Conservation (phyloP, 2,888 invertebrate species). For the Balanococcus diminutus region DNA sequence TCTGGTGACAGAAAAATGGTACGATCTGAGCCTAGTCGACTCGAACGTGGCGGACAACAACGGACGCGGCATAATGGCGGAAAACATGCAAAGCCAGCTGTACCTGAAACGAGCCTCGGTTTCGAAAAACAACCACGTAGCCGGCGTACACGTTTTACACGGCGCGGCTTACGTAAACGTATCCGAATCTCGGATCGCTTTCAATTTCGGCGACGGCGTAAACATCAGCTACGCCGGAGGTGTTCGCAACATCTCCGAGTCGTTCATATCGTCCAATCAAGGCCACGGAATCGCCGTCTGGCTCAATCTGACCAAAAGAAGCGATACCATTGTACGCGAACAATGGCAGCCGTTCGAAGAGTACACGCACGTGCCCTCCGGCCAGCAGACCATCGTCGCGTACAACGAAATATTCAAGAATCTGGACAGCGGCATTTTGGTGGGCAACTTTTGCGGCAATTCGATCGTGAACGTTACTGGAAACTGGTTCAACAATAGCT, state of each 20-base stretch:
- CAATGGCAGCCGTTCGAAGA: conserved; percentile 37
- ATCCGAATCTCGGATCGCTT: conserved; percentile 85
- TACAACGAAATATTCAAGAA: conserved; percentile 88
- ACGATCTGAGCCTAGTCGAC: conserved; percentile 85
- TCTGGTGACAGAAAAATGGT: conserved; percentile 63
- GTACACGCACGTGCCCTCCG: background rate
- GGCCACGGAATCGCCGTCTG: conserved; percentile 89
- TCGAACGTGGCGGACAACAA: conserved; percentile 86
- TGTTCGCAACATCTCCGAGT: conserved; percentile 85
- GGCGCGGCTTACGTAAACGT: conserved; percentile 95
- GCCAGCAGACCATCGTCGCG: conserved; percentile 82
- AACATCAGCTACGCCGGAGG: conserved; percentile 88
- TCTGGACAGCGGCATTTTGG: conserved; percentile 81
- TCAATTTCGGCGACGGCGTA: conserved; percentile 92
- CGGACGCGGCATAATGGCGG: conserved; percentile 92
- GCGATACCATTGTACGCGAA: conserved; percentile 58
- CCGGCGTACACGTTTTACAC: conserved; percentile 86
- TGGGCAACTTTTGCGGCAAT: conserved; percentile 87
- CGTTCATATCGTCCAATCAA: conserved; percentile 82
- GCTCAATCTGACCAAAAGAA: conserved; percentile 76
- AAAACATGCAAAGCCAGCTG: conserved; percentile 87
- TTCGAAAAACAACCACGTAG: conserved; percentile 85
- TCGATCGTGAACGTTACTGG: conserved; percentile 81
- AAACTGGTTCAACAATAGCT: conserved; percentile 83
- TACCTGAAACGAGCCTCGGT: conserved; percentile 82